Conservation (phyloP, 37 sponge, comb jelly and placozoan species). For the Bolinopsis microptera region DNA sequence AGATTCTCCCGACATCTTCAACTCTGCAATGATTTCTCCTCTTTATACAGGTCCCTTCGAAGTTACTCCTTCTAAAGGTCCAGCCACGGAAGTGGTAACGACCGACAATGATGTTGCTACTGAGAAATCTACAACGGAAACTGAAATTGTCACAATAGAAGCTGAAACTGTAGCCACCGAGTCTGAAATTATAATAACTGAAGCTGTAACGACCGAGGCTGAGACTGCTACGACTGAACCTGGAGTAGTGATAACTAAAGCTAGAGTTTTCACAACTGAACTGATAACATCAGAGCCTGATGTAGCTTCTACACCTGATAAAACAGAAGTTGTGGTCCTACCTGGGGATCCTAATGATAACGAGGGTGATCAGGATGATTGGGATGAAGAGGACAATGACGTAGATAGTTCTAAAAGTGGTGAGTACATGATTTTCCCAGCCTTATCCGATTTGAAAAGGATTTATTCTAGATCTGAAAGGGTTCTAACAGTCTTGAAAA, state of each 20-base stretch:
- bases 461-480: too few relatives aligned
- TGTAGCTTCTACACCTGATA: neutral
- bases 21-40: neutral
- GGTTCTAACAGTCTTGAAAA: too few relatives aligned
- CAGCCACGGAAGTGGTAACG: neutral
- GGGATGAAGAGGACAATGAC: too few relatives aligned
- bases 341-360: too few relatives aligned
- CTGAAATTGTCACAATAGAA: neutral
- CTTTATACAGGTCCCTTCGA: neutral
- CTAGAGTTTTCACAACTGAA: neutral
- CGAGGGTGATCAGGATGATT: neutral
- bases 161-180: neutral
- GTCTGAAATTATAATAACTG: neutral
- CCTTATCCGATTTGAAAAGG: too few relatives aligned
- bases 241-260: neutral
- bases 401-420: too few relatives aligned
- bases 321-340: neutral
- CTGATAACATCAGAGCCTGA: neutral
- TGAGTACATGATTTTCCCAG: too few relatives aligned
- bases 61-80: neutral
- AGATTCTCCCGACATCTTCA: neutral
- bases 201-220: neutral
- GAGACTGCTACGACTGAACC: neutral
- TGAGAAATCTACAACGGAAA: neutral
- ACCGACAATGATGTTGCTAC: neutral